These are phyloP conservation scores for Acromyrmex echinatior DNA, from an alignment of 1,140 invertebrate genomes.

Conservation along the genomic window DNA sequence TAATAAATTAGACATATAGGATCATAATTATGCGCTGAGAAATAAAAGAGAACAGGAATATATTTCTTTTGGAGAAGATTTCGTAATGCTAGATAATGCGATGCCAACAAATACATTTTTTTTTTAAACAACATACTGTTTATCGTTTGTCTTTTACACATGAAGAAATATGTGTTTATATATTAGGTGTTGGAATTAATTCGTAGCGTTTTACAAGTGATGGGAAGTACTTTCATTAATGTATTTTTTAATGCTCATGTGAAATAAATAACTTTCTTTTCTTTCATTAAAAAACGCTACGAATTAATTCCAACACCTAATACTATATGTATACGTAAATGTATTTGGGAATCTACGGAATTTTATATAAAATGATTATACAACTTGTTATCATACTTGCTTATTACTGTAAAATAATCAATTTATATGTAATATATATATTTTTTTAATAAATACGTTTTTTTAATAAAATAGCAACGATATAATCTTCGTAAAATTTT, in stretches of 20 bases:
- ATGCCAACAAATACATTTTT: background rate
- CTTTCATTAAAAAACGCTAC: too few relatives aligned
- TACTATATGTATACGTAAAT: background rate
- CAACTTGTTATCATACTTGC: slow-evolving; percentile 3
- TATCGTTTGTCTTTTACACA: background rate
- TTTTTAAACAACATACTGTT: background rate
- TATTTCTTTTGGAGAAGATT: background rate
- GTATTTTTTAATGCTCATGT: too few relatives aligned
- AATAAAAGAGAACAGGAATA: background rate
- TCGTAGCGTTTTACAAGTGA: too few relatives aligned
- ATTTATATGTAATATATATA: background rate
- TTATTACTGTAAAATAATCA: background rate
- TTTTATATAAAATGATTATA: background rate
- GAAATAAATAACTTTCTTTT: too few relatives aligned
- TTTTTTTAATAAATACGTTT: background rate
- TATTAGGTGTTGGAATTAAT: too few relatives aligned
- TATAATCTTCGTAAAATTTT: background rate
- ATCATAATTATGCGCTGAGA: background rate
- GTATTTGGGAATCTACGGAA: background rate
- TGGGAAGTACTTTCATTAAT: too few relatives aligned
- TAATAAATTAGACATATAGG: background rate
- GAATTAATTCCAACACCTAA: too few relatives aligned
- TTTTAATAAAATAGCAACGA: background rate
- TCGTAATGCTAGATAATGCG: slow-evolving; percentile 15
- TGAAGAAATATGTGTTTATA: background rate